Evolutionary conservation across 2,797 vertebrate genomes (phyloP).

Genomic region (Phalanger gymnotis): DNA sequence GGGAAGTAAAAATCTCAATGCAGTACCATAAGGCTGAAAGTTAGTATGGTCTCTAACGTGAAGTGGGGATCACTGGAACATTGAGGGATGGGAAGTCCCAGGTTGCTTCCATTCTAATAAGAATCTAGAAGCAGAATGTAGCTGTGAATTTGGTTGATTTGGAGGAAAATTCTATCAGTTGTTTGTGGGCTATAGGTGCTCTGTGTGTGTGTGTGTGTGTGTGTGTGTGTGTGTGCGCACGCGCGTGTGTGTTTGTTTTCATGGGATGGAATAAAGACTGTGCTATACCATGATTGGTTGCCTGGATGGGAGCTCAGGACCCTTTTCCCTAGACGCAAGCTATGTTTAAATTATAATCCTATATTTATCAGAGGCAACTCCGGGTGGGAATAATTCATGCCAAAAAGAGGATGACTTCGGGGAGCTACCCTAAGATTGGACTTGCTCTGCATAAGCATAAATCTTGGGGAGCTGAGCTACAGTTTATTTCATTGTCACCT

Average conservation of each 20-base stretch:
- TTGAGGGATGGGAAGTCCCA: background rate
- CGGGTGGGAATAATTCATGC: background rate
- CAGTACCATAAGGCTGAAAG: background rate
- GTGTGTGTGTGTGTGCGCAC: background rate
- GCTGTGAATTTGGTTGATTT: background rate
- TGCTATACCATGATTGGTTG: background rate
- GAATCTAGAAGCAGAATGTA: background rate
- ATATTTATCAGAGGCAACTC: background rate
- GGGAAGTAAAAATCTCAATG: background rate
- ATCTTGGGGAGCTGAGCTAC: background rate
- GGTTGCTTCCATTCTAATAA: background rate
- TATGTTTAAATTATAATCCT: background rate
- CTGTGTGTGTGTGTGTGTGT: background rate
- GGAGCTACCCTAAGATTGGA: background rate
- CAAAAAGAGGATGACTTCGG: background rate
- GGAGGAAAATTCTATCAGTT: background rate
- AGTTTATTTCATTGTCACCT: background rate
- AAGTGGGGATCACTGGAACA: background rate
- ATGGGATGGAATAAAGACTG: background rate
- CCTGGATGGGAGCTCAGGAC: background rate
- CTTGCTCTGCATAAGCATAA: background rate
- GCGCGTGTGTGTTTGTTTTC: background rate
- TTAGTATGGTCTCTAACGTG: background rate
- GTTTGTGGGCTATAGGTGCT: background rate
- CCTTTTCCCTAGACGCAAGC: background rate